Evolutionary conservation across 2,888 invertebrate species (phyloP), one percentile per base, ranked within the genome.

Genomic region (Netelia melanura): DNA sequence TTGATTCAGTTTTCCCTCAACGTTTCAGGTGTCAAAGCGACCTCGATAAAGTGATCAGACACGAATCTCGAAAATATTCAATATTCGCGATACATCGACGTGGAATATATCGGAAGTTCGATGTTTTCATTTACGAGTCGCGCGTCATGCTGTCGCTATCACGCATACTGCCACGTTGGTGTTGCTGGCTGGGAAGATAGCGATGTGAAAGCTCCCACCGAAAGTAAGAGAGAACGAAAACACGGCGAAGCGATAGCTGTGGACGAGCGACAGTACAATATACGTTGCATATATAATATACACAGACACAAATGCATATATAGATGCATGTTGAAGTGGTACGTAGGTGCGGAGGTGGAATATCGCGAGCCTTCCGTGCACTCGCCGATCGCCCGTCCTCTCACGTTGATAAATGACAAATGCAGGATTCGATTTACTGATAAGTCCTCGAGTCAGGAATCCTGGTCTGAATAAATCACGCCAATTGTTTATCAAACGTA

Each of bases 371-470:
- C 67, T 76, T 76, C 84, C 70, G 67, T 76, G 65, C 76, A 62
- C 78, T 62, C 68, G 67, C 67, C 56, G 30, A 56, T 62, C 62
- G 74, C 64, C 71, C 64, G 68, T 30, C 67, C 62, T 65, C 67
- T 38, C 78, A 48, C 74, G 68, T 85, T 84, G 89, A 89, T 89
- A 89, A 89, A 89, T 90, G 90, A 90, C 87, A 88, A 90, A 90
- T 90, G 89, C 84, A 81, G 77, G 90, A 88, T 90, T 90, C 90
- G 88, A 90, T 90, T 90, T 90, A 87, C 89, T 89, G 90, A 90
- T 90, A 90, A 90, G 89, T 86, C 87, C 71, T 64, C 86, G 86
- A 84, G 81, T 72, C 74, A 72, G 67, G 62, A 30, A 54, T 67
- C 52, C 38, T 23, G 72, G 70, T 79, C 72, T 77, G 84, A 81